Conservation (phyloP, 1,140 invertebrate genomes). For the Elymnias hypermnestra region DNA sequence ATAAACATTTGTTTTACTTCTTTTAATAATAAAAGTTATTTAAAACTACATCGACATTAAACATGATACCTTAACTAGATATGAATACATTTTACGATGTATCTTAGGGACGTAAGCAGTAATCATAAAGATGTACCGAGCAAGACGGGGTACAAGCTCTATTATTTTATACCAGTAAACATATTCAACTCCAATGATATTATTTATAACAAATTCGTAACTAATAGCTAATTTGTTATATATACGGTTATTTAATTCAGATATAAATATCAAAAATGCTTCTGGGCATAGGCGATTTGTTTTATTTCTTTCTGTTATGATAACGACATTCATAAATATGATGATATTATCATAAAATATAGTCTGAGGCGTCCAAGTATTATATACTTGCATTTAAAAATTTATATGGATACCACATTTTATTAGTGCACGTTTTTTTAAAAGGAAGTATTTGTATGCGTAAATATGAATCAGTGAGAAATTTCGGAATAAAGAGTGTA, state of each 20-base stretch:
- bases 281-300: not conserved
- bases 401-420: no score
- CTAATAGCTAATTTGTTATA: slow-evolving; percentile 2
- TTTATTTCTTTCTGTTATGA: not conserved
- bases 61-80: slow-evolving; percentile 19
- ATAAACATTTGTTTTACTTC: slow-evolving; percentile 1
- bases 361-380: no score
- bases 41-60: slow-evolving; percentile 11
- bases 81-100: slow-evolving; percentile 17
- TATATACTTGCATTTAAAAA: no score
- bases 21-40: slow-evolving; percentile 11
- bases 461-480: no score
- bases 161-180: slow-evolving; percentile 15
- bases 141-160: slow-evolving; percentile 8
- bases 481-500: no score
- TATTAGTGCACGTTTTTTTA: no score
- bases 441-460: no score
- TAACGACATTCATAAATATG: not conserved
- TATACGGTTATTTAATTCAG: slow-evolving; percentile 2
- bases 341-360: not conserved
- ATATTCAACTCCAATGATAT: slow-evolving; percentile 1
- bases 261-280: slow-evolving; percentile 1
- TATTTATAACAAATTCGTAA: not conserved
- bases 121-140: slow-evolving; percentile 22
- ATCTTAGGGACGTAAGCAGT: slow-evolving; percentile 21